Evolutionary conservation across 92 coral and sea anemone genomes (phyloP).

Genomic region (Diadumene lineata): DNA sequence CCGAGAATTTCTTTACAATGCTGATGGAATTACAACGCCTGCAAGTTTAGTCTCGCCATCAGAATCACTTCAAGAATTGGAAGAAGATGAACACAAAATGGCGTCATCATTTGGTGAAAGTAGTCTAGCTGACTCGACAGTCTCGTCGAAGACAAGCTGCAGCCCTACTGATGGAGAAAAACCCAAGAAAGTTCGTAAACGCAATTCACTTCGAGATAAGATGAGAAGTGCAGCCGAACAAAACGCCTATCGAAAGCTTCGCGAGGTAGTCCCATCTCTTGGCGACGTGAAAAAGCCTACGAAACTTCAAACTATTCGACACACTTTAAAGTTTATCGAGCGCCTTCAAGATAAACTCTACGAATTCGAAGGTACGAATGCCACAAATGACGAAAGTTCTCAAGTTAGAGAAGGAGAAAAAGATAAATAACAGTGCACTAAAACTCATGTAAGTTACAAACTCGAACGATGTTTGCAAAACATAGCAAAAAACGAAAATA

Average conservation of each 20-base stretch:
- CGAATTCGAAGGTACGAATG: constrained; percentile 28
- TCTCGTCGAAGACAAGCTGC: constrained; percentile 13
- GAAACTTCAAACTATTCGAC: constrained; percentile 71
- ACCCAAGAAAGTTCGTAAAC: constrained; percentile 52
- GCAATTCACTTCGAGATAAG: constrained; percentile 63
- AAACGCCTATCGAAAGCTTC: constrained; percentile 69
- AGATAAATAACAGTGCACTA: background rate
- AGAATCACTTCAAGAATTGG: constrained; percentile 12
- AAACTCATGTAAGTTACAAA: background rate
- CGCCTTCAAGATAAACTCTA: constrained; percentile 56
- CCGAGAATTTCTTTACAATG: constrained; percentile 72
- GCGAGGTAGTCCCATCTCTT: constrained; percentile 74
- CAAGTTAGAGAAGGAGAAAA: background rate
- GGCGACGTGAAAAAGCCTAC: constrained; percentile 57
- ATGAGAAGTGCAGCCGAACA: constrained; percentile 78
- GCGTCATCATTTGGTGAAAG: constrained; percentile 37
- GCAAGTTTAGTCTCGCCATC: constrained; percentile 32
- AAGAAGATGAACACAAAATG: constrained; percentile 34
- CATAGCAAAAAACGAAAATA: background rate
- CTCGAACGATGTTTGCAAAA: background rate
- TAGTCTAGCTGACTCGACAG: constrained; percentile 5
- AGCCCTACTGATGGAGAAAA: constrained; percentile 20
- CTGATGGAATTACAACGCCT: constrained; percentile 30
- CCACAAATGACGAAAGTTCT: background rate
- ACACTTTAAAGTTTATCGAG: constrained; percentile 72